Conservation (phyloP, 2,113 vertebrate genomes). For the Silurus glanis region DNA sequence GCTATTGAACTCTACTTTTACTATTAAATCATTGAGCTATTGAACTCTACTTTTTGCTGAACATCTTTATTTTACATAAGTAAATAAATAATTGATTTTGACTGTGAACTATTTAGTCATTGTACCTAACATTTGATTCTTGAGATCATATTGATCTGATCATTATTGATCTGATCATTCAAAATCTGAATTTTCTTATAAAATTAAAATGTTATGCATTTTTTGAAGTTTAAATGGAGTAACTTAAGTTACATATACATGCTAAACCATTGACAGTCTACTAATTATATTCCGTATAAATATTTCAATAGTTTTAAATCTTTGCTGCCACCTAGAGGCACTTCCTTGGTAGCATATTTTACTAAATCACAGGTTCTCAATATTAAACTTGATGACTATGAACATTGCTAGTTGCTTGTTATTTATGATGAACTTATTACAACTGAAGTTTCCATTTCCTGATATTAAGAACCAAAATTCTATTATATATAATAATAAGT, state of each 20-base stretch:
- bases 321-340: conserved; percentile 16
- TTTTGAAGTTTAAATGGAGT: too few species aligned
- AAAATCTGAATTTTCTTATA: too few species aligned
- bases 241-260: neutral
- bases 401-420: neutral
- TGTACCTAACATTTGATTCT: too few species aligned
- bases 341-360: neutral
- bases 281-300: neutral
- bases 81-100: neutral
- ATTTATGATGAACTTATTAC: neutral
- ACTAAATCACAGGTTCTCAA: neutral
- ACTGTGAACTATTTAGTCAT: neutral
- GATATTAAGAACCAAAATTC: neutral
- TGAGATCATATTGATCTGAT: too few species aligned
- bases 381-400: neutral
- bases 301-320: neutral
- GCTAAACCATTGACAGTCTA: neutral
- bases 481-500: neutral
- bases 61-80: neutral
- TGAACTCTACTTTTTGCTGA: neutral
- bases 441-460: neutral
- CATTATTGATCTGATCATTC: too few species aligned
- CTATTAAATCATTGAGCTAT: neutral
- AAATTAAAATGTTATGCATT: too few species aligned
- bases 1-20: neutral